phyloP scores from a whole-genome alignment of 1,140 invertebrate species.

The Ctenoplectra terminalis region DNA sequence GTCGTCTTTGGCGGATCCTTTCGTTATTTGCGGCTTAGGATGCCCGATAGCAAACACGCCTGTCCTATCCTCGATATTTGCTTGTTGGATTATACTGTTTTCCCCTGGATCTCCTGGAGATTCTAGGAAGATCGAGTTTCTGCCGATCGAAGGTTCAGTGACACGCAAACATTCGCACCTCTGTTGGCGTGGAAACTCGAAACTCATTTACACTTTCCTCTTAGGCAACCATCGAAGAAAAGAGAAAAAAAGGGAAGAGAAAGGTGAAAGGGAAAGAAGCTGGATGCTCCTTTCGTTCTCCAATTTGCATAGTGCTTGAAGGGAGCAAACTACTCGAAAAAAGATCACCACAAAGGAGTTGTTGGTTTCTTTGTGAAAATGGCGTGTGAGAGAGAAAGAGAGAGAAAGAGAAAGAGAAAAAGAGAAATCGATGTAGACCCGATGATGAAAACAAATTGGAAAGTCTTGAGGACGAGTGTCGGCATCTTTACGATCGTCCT shows the following conservation, averaged over 20 bases:
- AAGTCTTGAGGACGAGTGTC: constrained; percentile 19
- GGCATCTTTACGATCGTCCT: constrained; percentile 27
- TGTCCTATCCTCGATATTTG: constrained; percentile 48
- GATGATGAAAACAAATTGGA: constrained; percentile 50
- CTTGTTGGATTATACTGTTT: constrained; percentile 53
- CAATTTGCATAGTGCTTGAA: background rate
- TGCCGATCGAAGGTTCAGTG: constrained; percentile 2
- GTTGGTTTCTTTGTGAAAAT: background rate
- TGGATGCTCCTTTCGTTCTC: background rate
- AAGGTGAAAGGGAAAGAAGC: too few species aligned
- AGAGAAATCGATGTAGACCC: background rate
- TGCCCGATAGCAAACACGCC: constrained; percentile 49
- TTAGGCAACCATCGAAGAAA: too few species aligned
- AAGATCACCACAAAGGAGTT: background rate
- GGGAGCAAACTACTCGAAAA: background rate
- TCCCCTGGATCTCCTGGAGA: background rate
- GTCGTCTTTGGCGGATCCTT: constrained; percentile 9
- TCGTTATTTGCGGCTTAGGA: constrained; percentile 62
- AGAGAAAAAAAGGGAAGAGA: background rate
- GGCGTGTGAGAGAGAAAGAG: background rate
- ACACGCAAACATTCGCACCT: background rate
- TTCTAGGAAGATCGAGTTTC: constrained; percentile 21
- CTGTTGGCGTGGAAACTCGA: background rate
- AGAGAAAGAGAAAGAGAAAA: background rate
- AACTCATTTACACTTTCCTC: background rate